phyloP scores from a whole-genome alignment of 2,113 vertebrate species.

The Ictidomys tridecemlineatus region DNA sequence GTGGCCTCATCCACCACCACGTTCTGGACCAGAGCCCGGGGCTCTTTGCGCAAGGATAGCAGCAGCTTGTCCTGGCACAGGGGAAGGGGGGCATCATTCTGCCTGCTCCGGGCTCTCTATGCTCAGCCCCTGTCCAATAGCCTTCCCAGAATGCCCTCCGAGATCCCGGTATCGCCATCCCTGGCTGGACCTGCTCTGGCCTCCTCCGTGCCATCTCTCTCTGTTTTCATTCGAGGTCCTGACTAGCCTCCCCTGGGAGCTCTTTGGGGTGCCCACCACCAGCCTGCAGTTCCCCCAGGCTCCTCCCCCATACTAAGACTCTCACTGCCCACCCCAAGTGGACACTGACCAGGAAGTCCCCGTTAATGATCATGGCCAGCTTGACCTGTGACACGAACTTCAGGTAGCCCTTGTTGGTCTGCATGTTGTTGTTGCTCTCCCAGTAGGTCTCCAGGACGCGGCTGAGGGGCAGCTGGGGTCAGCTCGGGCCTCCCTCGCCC shows the following conservation, averaged over 20 bases:
- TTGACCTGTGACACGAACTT: slow-evolving; percentile 50
- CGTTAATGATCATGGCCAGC: slow-evolving; percentile 91
- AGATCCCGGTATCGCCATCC: too few species aligned
- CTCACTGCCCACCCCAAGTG: neutral
- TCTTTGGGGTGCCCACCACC: too few species aligned
- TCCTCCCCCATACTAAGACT: too few species aligned
- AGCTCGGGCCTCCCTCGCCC: too few species aligned
- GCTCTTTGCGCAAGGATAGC: slow-evolving; percentile 73
- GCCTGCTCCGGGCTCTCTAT: fast-evolving
- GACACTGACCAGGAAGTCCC: slow-evolving; percentile 93
- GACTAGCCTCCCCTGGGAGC: too few species aligned
- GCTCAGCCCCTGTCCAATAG: too few species aligned
- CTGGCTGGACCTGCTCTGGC: fast-evolving
- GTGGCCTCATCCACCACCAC: neutral
- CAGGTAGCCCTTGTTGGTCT: neutral
- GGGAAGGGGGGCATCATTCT: neutral
- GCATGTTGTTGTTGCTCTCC: slow-evolving; percentile 82
- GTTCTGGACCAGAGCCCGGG: slow-evolving; percentile 31
- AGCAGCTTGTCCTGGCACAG: slow-evolving; percentile 85
- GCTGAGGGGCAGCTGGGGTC: slow-evolving; percentile 79
- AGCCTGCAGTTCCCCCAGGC: too few species aligned
- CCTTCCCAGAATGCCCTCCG: too few species aligned
- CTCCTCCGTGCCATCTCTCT: fast-evolving
- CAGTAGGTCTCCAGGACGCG: slow-evolving; percentile 88
- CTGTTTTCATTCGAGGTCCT: fast-evolving